Percentiles rank a stretch among this genome's conserved stretches.
These are phyloP conservation scores for Clarias magur DNA, from an alignment of 2,113 vertebrate genomes.

Conservation along the genomic window DNA sequence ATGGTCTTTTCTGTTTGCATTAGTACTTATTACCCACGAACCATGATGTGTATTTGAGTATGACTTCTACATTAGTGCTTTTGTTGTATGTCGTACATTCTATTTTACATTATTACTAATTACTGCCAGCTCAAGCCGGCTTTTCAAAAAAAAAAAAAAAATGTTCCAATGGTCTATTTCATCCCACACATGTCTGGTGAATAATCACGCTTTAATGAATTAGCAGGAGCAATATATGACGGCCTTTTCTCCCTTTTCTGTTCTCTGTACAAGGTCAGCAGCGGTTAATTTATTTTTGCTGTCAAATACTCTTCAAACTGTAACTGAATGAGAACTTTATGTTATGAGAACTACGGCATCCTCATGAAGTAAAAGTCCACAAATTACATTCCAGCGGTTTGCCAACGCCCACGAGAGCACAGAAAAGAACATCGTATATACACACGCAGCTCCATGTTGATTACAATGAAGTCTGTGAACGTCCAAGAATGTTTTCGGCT, in stretches of 20 bases:
- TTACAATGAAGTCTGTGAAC: neutral
- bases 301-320: neutral
- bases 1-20: neutral
- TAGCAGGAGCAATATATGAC: neutral
- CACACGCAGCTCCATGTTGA: neutral
- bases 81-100: neutral
- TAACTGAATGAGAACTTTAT: conserved; percentile 7
- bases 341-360: neutral
- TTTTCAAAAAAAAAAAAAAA: neutral
- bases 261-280: conserved; percentile 4
- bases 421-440: neutral
- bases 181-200: neutral
- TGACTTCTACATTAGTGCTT: neutral
- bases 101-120: neutral
- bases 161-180: neutral
- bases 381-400: neutral
- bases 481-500: neutral
- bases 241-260: neutral
- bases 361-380: neutral
- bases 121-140: neutral
- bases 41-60: neutral
- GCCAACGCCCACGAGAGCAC: neutral
- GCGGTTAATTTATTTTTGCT: conserved; percentile 23
- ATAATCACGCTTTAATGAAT: neutral
- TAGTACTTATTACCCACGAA: neutral